Conservation (phyloP, 1,140 invertebrate genomes). For the Calephelis virginiensis region DNA sequence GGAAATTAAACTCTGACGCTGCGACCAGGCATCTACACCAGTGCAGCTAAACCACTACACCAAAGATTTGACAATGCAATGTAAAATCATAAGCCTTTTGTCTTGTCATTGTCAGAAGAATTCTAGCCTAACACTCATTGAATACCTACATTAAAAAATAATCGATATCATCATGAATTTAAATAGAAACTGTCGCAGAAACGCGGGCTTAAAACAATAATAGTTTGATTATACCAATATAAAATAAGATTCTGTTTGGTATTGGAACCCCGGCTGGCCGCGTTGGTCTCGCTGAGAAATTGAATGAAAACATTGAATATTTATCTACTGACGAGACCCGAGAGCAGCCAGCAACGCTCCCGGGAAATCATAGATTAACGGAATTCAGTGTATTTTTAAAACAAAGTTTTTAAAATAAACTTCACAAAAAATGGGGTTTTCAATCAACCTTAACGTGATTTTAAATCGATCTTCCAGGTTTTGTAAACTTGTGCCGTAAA, state of each 20-base stretch:
- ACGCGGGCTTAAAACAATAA: conserved; percentile 22
- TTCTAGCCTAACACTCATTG: neutral
- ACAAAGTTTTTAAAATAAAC: too few species aligned
- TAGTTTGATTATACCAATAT: conserved; percentile 21
- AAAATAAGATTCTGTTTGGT: conserved; percentile 24
- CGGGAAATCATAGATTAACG: conserved; percentile 16
- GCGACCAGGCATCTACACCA: neutral
- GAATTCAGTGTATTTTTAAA: conserved; percentile 10
- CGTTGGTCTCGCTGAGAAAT: conserved; percentile 41
- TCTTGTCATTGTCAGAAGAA: too few species aligned
- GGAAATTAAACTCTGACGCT: neutral
- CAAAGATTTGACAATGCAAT: too few species aligned
- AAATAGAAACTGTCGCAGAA: neutral
- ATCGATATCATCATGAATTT: neutral
- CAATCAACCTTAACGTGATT: too few species aligned
- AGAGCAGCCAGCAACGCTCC: conserved; percentile 18
- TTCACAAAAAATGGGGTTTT: too few species aligned
- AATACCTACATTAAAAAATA: neutral
- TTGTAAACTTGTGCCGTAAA: too few species aligned
- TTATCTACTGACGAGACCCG: conserved; percentile 51
- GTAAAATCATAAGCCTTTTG: too few species aligned
- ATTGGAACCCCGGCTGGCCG: conserved; percentile 9
- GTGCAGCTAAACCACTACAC: too few species aligned
- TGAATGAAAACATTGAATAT: conserved; percentile 71
- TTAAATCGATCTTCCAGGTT: too few species aligned